Base-by-base conservation (phyloP, 2,113 vertebrate species). In the Illadopsis cleaveri region DNA sequence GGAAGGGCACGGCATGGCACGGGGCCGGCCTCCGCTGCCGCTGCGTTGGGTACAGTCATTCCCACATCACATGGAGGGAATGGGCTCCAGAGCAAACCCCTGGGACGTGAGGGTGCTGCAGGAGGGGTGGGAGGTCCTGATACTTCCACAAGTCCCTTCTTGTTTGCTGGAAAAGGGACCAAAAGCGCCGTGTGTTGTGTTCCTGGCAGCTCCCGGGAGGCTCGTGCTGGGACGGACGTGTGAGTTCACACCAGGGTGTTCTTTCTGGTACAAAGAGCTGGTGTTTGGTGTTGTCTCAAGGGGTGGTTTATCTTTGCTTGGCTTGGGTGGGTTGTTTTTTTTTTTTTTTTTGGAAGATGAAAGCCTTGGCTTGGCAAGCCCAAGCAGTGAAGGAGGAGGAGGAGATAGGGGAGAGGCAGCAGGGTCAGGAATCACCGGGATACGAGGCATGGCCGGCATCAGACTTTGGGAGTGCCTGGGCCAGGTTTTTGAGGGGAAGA, bases 61-160 rank as follows among this genome's bases (percentile, higher is more conserved):
- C 61, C 68, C 3, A 1, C 68, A 3, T 2, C 47, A 0, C 37
- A 6, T 0, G 1, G 10, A 16, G 44, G 33, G n/a, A 14, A 44
- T 12, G 17, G 5, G 51, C 40, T 48, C 82, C 50, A 44, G 1
- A 81, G 44, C 77, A 44, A 53, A 40, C 3, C 51, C 31, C 12
- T 14, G 66, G 25, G 65, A 90, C 3, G 10, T 16, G 20, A 69
- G n/a, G 33, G 7, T 21, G 6, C 58, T 61, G 25, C 7, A 14
- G 40, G 38, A 84, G 54, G 31, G 27, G 1, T 45, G 58, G 50
- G 28, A 45, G 35, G n/a, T 23, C 53, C 48, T 0, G 0, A 1
- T 22, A 4, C 44, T 48, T 44, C 45, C 9, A 1, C 53, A 72
- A 38, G 61, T 60, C 61, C 40, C 20, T 58, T 75, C 31, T 75